Evolutionary conservation across 1,140 invertebrate genomes (phyloP), one percentile per base, ranked within the genome.

Genomic region (Brachionus calyciflorus): DNA sequence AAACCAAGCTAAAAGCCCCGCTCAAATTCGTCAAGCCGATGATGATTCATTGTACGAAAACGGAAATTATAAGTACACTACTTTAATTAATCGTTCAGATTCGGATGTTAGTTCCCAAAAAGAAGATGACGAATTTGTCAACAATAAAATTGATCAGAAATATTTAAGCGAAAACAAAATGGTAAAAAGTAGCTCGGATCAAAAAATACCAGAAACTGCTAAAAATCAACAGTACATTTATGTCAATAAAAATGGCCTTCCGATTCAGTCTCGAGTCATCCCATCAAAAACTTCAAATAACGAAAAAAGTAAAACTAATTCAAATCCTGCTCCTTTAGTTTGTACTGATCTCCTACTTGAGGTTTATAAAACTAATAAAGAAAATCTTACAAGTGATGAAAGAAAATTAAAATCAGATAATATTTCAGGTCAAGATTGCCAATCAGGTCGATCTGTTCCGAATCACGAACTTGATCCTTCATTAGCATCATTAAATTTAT

Each of bases 301-400:
- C 1, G 19, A 46, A 30, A 69, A 70, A 33, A 30, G 37, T 6
- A 19, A 48, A 26, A 28, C 19, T 14, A n/a, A 19, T 2, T 14
- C 12, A n/a, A 24, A 49, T 2, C 24, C 12, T 1, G 24, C 28
- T 10, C 24, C 69, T 3, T 14, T 73, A 3, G 51, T 73, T 40
- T 73, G 69, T 17, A 73, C 69, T 51, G 69, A 73, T 14, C 46
- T 55, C 19, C 28, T 73, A 30, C 46, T 73, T 4, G 69, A 55
- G 21, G 51, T 37, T 30, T 49, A 73, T 28, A 73, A 73, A 73
- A 51, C 46, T 28, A 73, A 30, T 33, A 51, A 49, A 53, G 51
- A 51, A 21, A 73, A 73, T 51, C 12, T 49, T 17, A 73, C 14
- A 5, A n/a, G 19, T 17, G 30, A 60, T 2, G 55, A 60, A 1